phyloP scores from a whole-genome alignment of 1,140 invertebrate genomes.

The Bombus superbus region DNA sequence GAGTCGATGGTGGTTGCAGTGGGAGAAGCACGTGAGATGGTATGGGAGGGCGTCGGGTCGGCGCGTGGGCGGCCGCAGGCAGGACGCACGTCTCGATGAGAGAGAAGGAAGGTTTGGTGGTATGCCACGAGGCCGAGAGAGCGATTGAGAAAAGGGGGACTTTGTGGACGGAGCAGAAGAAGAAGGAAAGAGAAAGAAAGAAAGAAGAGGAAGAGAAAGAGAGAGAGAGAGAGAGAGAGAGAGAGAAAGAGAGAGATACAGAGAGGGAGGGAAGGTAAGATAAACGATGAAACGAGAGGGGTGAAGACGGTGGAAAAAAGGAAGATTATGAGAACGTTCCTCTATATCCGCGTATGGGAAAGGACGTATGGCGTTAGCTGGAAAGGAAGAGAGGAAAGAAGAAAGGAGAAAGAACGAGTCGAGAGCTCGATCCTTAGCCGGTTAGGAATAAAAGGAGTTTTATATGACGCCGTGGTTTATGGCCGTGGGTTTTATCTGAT shows the following conservation, averaged over 20 bases:
- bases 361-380: conserved; percentile 40
- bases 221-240: background rate
- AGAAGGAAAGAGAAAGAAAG: background rate
- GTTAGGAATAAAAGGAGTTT: conserved; percentile 75
- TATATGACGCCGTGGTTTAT: conserved; percentile 80
- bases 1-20: conserved; percentile 38
- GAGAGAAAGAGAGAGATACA: background rate
- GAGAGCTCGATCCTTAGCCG: conserved; percentile 64
- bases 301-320: conserved; percentile 43
- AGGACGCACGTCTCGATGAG: conserved; percentile 78
- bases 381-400: background rate
- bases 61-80: conserved; percentile 83
- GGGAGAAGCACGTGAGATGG: conserved; percentile 73
- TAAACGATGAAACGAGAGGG: conserved; percentile 14
- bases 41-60: conserved; percentile 78
- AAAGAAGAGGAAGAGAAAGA: background rate
- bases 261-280: conserved; percentile 28
- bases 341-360: conserved; percentile 67
- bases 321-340: conserved; percentile 29
- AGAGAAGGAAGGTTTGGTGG: conserved; percentile 61
- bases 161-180: background rate
- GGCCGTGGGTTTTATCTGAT: conserved; percentile 79
- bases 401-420: conserved; percentile 26
- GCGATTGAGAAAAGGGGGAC: conserved; percentile 46
- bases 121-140: conserved; percentile 68